Conservation (phyloP, 2,113 vertebrate species). For the Shinisaurus crocodilurus region DNA sequence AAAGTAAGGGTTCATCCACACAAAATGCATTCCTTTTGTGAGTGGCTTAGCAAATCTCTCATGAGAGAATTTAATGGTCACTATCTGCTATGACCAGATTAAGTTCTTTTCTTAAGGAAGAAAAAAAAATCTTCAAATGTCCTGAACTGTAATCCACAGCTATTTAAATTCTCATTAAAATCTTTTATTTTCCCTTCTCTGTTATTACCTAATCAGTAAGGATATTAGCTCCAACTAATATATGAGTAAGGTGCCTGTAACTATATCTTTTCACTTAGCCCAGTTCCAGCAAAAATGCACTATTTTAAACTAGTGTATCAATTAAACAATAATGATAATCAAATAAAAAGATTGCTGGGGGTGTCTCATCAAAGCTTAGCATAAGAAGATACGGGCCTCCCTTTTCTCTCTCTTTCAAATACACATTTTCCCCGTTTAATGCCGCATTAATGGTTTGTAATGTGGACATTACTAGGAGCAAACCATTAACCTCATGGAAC, state of each 20-base stretch:
- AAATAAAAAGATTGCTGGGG: background rate
- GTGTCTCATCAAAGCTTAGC: background rate
- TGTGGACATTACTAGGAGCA: background rate
- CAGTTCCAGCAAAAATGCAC: background rate
- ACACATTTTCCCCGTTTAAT: background rate
- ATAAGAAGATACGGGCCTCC: background rate
- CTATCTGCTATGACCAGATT: conserved; percentile 48
- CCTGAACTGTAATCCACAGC: conserved; percentile 39
- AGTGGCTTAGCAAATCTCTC: conserved; percentile 42
- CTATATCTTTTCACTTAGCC: conserved; percentile 1
- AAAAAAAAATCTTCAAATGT: conserved; percentile 32
- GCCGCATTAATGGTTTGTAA: background rate
- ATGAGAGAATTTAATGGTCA: conserved; percentile 42
- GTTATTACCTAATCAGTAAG: conserved; percentile 52
- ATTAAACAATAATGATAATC: background rate
- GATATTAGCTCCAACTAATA: conserved; percentile 27
- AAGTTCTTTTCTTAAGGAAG: conserved; percentile 29
- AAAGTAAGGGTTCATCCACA: background rate
- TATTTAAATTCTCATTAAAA: conserved; percentile 57
- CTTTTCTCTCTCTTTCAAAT: conserved; percentile 1
- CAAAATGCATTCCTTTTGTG: background rate
- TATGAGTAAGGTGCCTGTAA: background rate
- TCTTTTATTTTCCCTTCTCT: conserved; percentile 42
- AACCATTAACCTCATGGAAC: background rate
- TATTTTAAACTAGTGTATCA: background rate